A percentile compares a stretch with the other conserved stretches of the same genome.
Evolutionary conservation across 2,888 invertebrate species (phyloP).

Genomic region (Callimorpha dominula): DNA sequence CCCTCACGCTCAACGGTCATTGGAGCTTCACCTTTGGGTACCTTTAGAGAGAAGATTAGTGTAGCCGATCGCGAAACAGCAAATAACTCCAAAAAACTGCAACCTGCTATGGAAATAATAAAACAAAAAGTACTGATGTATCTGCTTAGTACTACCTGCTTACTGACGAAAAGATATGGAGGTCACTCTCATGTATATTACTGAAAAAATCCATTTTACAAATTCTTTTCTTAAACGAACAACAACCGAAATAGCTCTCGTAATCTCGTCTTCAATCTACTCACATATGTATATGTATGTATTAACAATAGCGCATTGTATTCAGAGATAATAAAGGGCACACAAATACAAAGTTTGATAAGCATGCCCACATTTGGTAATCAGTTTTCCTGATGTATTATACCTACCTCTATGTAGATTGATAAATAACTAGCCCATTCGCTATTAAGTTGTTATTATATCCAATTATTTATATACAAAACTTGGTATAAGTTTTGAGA

Average conservation of each 20-base stretch:
- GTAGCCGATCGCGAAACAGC: too few relatives aligned
- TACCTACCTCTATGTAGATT: conserved; percentile 1
- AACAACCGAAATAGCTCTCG: background rate
- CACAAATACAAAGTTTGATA: conserved; percentile 33
- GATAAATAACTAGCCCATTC: background rate
- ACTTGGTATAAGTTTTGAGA: background rate
- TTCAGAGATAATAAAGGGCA: conserved; percentile 14
- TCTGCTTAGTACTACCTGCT: background rate
- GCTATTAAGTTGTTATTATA: background rate
- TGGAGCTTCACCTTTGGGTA: too few relatives aligned
- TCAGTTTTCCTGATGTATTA: conserved; percentile 39
- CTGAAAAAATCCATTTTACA: too few relatives aligned
- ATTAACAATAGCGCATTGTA: conserved; percentile 21
- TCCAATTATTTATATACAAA: conserved; percentile 1
- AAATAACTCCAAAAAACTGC: background rate
- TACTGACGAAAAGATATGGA: background rate
- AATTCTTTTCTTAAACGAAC: background rate
- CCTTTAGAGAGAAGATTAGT: too few relatives aligned
- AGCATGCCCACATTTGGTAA: conserved; percentile 23
- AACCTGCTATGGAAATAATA: background rate
- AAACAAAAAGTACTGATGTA: background rate
- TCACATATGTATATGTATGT: background rate
- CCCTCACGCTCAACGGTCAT: too few relatives aligned
- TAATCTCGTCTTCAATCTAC: background rate
- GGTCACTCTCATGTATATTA: background rate